Percentiles rank a stretch among this genome's conserved stretches.
These are phyloP conservation scores for Mongoloraphidia duomilia DNA, from an alignment of 2,888 invertebrate species.

Conservation along the genomic window DNA sequence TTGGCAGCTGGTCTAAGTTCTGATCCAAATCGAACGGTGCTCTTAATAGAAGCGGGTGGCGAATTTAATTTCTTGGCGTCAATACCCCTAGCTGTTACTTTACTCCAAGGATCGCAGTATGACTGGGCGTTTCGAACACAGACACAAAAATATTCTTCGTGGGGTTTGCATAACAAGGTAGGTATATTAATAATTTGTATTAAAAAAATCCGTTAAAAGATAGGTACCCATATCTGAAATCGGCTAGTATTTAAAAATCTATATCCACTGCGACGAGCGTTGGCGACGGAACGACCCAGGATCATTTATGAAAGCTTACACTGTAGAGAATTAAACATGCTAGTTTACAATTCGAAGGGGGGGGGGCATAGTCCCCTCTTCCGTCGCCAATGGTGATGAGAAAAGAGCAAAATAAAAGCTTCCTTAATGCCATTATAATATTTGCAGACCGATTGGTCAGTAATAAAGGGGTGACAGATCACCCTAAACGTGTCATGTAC, in stretches of 20 bases:
- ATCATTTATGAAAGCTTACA: too few relatives aligned
- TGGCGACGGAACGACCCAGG: too few relatives aligned
- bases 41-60: constrained; percentile 57
- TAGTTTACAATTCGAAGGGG: too few relatives aligned
- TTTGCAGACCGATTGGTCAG: too few relatives aligned
- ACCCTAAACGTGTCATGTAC: too few relatives aligned
- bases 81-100: constrained; percentile 50
- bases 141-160: constrained; percentile 49
- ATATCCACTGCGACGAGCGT: too few relatives aligned
- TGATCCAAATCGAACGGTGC: constrained; percentile 37
- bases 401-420: too few relatives aligned
- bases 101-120: constrained; percentile 47
- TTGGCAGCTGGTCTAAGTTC: constrained; percentile 49
- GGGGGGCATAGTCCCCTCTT: too few relatives aligned
- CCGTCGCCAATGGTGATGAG: too few relatives aligned
- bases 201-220: background rate
- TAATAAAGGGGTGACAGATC: too few relatives aligned
- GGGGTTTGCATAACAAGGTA: constrained; percentile 47
- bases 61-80: constrained; percentile 49
- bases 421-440: too few relatives aligned
- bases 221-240: background rate
- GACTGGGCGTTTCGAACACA: constrained; percentile 55
- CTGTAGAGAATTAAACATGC: too few relatives aligned
- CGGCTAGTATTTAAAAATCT: background rate
- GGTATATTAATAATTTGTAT: constrained; percentile 6